Evolutionary conservation across 1,140 invertebrate species (phyloP), one percentile per base, ranked within the genome.

Genomic region (Cotesia typhae): DNA sequence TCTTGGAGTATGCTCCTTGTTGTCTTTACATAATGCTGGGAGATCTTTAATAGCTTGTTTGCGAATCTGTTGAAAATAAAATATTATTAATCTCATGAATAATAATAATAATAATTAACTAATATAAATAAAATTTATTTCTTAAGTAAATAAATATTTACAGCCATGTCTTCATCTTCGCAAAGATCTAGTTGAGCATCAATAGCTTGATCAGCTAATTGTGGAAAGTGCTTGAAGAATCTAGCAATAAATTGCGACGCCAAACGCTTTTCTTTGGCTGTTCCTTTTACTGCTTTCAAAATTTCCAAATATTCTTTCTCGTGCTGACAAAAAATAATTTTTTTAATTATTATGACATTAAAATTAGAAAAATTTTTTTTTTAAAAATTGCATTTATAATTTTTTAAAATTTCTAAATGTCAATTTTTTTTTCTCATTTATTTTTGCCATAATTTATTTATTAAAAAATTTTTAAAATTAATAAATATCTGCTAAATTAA

Each of bases 11-110:
- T 95, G 91, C 75, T 95, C 93, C 75, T 93, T 93, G 70, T 91
- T 92, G 76, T 94, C 94, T 83, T 95, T 95, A 80, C 96, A 98
- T 65, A 98, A 88, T 28, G 88, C 89, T 37, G 96, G 95, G 68
- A 99, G 88, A 84, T 97, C 94, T 89, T 97, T 98, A 74, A 98
- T 98, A 5, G 95, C 96, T 90, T 97, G 96, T 81, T 97, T 97
- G 28, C 96, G 61, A 38, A 61, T 69, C 47, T 47, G 60, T 55
- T 57, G 37, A 53, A 57, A 17, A 65, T 61, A 59, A 69, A 55
- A 67, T 61, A 66, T 53, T 76, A 72, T 65, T 72, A 4, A 67
- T 7, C 60, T 59, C 52, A 41, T 41, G 2, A 5, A 9, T 41
- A 9, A 7, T 47, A 10, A 6, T 2, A 7, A 6, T 47, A 28